A percentile compares a stretch with the other conserved stretches of the same genome.
phyloP scores from a whole-genome alignment of 2,113 vertebrate species.

The Castor canadensis region DNA sequence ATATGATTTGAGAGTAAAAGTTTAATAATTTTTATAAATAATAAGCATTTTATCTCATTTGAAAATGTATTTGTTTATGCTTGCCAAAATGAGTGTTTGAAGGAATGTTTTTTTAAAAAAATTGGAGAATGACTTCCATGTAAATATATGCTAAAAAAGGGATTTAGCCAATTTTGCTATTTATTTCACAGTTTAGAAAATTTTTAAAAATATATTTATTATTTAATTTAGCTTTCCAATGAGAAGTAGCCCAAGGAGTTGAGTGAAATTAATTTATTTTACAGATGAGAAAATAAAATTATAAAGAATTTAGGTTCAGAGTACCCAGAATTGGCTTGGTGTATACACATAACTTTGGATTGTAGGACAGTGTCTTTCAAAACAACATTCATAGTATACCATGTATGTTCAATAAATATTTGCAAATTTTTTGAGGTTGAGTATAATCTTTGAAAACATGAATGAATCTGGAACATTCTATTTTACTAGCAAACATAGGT shows the following conservation, averaged over 20 bases:
- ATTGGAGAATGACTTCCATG: neutral
- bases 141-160: neutral
- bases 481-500: neutral
- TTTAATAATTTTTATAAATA: constrained; percentile 28
- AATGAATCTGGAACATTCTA: neutral
- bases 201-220: neutral
- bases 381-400: neutral
- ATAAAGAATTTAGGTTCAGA: neutral
- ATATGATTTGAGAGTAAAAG: neutral
- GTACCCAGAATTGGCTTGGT: neutral
- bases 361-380: neutral
- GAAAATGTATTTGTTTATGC: constrained; percentile 20
- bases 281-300: neutral
- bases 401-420: neutral
- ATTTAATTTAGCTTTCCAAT: neutral
- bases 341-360: neutral
- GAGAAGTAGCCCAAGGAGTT: neutral
- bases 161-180: neutral
- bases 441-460: neutral
- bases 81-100: constrained; percentile 31
- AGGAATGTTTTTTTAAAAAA: constrained; percentile 46
- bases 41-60: neutral
- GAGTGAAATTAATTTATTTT: constrained; percentile 26
- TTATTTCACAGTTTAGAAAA: constrained; percentile 10
- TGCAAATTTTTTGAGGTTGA: neutral